Evolutionary conservation across 1,140 invertebrate species (phyloP).

Genomic region (Apis cerana): DNA sequence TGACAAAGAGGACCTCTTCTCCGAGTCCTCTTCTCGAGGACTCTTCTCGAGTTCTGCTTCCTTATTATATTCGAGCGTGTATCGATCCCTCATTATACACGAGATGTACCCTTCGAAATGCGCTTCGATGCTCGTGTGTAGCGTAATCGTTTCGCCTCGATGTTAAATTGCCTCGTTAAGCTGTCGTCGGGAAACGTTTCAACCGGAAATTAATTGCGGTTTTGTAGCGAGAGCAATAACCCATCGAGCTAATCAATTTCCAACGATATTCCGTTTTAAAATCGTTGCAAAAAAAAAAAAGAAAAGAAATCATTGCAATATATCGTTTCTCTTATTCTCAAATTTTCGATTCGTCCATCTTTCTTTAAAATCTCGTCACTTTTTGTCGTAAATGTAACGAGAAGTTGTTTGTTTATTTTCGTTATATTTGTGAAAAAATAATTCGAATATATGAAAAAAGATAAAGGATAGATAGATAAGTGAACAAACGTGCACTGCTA

Average conservation of each 20-base stretch:
- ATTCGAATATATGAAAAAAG: too few relatives aligned
- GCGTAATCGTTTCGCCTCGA: slow-evolving; percentile 3
- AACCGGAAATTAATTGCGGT: slow-evolving; percentile 24
- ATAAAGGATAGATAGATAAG: neutral
- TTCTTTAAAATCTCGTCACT: too few relatives aligned
- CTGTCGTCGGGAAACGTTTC: slow-evolving; percentile 19
- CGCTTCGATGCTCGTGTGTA: neutral
- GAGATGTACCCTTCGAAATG: slow-evolving; percentile 19
- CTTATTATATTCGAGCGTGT: slow-evolving; percentile 30
- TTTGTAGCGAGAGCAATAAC: neutral
- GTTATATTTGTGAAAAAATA: too few relatives aligned
- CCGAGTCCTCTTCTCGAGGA: slow-evolving; percentile 6
- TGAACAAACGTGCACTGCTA: too few relatives aligned
- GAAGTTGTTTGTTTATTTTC: too few relatives aligned
- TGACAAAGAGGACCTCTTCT: slow-evolving; percentile 31
- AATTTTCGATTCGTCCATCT: neutral
- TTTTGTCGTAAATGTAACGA: too few relatives aligned
- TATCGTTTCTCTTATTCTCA: too few relatives aligned
- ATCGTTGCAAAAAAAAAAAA: too few relatives aligned
- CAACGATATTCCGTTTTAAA: neutral
- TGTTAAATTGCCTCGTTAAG: slow-evolving; percentile 32
- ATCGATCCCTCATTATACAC: slow-evolving; percentile 42
- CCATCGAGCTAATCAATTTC: neutral
- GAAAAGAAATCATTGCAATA: too few relatives aligned
- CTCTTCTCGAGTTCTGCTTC: slow-evolving; percentile 29